Percentiles rank a stretch among this genome's conserved stretches.
Conservation (phyloP, 2,888 invertebrate species). For the Coremacera marginata region DNA sequence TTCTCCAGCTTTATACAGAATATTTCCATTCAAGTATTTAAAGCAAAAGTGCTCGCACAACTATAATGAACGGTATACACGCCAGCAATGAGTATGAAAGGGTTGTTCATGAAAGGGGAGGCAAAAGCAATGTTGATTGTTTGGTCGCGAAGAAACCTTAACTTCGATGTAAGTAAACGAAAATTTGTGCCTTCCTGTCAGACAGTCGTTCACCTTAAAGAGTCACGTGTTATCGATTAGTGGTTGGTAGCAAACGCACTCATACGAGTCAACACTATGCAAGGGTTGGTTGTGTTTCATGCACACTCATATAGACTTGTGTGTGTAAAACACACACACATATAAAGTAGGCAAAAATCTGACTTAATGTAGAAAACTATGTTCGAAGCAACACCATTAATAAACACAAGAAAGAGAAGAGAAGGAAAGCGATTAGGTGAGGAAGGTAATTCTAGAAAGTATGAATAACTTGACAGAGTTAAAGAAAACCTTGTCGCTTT, state of each 20-base stretch:
- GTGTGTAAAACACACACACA: slow-evolving; percentile 3
- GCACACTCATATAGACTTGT: background rate
- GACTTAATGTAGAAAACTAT: background rate
- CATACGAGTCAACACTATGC: slow-evolving; percentile 25
- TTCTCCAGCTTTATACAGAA: background rate
- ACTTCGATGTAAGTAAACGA: background rate
- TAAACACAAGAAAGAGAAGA: background rate
- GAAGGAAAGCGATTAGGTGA: background rate
- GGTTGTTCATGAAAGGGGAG: background rate
- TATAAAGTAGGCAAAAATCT: background rate
- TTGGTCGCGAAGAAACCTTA: background rate
- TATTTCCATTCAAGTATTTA: slow-evolving; percentile 11
- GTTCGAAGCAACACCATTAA: background rate
- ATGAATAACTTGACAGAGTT: background rate
- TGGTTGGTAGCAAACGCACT: slow-evolving; percentile 40
- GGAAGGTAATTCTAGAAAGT: background rate
- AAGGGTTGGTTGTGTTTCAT: background rate
- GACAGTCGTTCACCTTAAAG: slow-evolving; percentile 66
- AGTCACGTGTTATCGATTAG: slow-evolving; percentile 66
- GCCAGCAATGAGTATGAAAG: background rate
- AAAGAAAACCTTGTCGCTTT: no score
- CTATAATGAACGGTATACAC: no score
- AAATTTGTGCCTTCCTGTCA: slow-evolving; percentile 33
- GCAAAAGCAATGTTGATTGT: background rate
- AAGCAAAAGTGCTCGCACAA: background rate